Conservation (phyloP, 2,888 invertebrate genomes). For the Dioctria rufipes region DNA sequence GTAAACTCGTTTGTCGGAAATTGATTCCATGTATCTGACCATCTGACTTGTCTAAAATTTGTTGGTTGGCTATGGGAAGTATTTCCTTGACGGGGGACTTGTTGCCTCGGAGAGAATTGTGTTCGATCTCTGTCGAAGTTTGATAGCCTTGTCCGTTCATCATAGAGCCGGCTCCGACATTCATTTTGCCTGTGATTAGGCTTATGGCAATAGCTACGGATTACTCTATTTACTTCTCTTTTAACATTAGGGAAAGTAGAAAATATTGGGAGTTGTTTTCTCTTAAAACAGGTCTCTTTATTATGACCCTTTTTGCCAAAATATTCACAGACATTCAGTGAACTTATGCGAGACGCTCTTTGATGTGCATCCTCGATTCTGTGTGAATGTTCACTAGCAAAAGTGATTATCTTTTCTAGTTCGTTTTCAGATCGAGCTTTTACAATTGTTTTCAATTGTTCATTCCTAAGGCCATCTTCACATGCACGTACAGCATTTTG, state of each 20-base stretch:
- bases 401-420: not conserved
- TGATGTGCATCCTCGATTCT: not conserved
- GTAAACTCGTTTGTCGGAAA: no score
- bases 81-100: no score
- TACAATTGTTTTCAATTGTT: not conserved
- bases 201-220: not conserved
- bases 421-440: not conserved
- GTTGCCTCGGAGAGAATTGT: not conserved
- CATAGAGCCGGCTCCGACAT: not conserved
- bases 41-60: no score
- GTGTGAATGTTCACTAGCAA: not conserved
- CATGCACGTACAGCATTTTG: not conserved
- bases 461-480: not conserved
- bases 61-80: no score
- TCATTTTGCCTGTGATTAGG: not conserved
- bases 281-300: constrained; percentile 2
- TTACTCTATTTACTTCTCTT: not conserved
- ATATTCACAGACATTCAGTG: no score
- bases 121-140: no score
- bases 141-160: no score
- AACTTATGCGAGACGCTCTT: not conserved
- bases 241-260: not conserved
- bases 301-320: not conserved
- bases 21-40: no score
- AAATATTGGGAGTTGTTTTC: not conserved